Percentiles rank a stretch among this genome's conserved stretches.
Evolutionary conservation across 2,113 vertebrate species (phyloP).

Genomic region (Malurus cyaneus): DNA sequence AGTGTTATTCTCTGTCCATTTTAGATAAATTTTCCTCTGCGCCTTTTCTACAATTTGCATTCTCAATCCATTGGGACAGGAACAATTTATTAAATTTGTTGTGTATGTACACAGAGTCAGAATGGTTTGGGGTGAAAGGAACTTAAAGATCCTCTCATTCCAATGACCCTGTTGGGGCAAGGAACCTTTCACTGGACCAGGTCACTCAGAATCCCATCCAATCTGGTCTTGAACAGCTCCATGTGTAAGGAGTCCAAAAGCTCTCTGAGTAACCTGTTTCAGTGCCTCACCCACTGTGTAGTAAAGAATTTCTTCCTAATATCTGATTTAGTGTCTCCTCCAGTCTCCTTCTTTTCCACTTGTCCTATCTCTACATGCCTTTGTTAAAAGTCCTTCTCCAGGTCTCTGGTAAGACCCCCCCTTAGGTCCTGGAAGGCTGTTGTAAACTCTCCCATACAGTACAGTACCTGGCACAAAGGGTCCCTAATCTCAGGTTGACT

Average conservation of each 20-base stretch:
- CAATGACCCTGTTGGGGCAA: not conserved
- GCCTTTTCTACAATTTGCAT: not conserved
- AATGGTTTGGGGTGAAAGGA: not conserved
- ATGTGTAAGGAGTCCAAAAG: too few species aligned
- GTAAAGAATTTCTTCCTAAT: not conserved
- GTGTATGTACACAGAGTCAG: not conserved
- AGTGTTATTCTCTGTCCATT: not conserved
- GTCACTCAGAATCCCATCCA: not conserved
- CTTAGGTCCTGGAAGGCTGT: not conserved
- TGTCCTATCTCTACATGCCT: not conserved
- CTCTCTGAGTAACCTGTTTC: not conserved
- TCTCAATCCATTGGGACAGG: not conserved
- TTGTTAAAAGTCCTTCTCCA: not conserved
- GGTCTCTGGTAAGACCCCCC: not conserved
- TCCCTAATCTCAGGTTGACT: not conserved
- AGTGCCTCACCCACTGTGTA: not conserved
- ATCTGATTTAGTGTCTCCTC: not conserved
- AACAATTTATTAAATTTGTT: not conserved
- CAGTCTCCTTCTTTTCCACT: not conserved
- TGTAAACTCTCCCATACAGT: not conserved
- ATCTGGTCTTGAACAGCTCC: not conserved
- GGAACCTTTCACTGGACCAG: not conserved
- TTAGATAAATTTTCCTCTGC: not conserved
- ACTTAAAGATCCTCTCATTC: not conserved
- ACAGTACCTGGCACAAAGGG: not conserved